Conservation (phyloP, 2,888 invertebrate genomes). For the Ormyrus nitidulus region DNA sequence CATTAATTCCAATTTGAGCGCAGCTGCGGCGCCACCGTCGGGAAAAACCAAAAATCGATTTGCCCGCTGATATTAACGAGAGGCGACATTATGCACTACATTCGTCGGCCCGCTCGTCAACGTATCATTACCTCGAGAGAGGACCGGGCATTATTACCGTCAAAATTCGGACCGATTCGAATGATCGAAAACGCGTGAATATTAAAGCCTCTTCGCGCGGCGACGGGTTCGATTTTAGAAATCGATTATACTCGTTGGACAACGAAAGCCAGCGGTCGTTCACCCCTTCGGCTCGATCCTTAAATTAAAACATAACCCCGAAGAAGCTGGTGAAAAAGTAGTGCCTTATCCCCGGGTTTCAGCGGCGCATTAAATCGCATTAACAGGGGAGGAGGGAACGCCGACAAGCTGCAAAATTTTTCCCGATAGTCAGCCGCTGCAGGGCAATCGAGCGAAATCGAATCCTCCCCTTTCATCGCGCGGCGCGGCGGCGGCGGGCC, state of each 20-base stretch:
- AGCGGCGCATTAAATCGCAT: neutral
- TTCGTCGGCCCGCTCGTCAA: neutral
- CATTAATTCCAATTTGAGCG: constrained; percentile 25
- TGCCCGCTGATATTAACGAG: neutral
- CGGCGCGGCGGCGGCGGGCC: too few species aligned
- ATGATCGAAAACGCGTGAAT: too few species aligned
- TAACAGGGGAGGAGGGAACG: neutral
- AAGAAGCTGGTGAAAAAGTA: too few species aligned
- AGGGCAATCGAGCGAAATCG: neutral
- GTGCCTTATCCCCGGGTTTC: neutral
- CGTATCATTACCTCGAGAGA: neutral
- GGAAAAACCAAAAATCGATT: constrained; percentile 38
- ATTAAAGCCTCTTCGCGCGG: too few species aligned
- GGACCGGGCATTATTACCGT: too few species aligned
- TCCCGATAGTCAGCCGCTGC: neutral
- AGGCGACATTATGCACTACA: neutral
- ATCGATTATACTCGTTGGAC: too few species aligned
- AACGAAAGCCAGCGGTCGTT: too few species aligned
- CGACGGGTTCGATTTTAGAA: too few species aligned
- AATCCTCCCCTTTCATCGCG: constrained; percentile 3
- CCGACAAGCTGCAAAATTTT: constrained; percentile 18
- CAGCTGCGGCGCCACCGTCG: too few species aligned
- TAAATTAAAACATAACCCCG: too few species aligned
- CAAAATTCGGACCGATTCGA: too few species aligned
- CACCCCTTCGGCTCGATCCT: too few species aligned